Evolutionary conservation across 2,888 invertebrate species (phyloP).

Genomic region (Netelia fuscicornis): DNA sequence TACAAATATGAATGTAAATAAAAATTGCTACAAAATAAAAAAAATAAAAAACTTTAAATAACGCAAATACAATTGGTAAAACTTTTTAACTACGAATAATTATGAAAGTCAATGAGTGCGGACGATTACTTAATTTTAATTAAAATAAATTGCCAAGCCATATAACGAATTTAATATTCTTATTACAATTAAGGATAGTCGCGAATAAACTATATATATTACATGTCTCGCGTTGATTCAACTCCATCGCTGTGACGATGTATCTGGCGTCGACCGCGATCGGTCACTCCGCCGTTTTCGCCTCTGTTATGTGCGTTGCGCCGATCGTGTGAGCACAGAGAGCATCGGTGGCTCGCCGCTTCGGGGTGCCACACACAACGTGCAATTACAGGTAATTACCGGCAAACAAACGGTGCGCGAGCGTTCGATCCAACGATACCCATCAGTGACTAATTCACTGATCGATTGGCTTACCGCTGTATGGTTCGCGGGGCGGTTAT

Average conservation of each 20-base stretch:
- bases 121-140: too few species aligned
- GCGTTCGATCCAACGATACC: slow-evolving; percentile 54
- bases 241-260: background rate
- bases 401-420: slow-evolving; percentile 63
- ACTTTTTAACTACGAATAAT: too few species aligned
- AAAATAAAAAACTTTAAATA: too few species aligned
- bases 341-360: slow-evolving; percentile 46
- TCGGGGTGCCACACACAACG: slow-evolving; percentile 35
- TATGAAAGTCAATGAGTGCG: too few species aligned
- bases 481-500: slow-evolving; percentile 43
- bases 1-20: too few species aligned
- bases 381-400: slow-evolving; percentile 66
- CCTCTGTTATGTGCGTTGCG: background rate
- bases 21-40: too few species aligned
- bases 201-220: too few species aligned
- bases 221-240: too few species aligned
- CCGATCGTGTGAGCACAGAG: background rate
- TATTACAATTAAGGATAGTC: too few species aligned
- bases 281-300: slow-evolving; percentile 1
- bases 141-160: too few species aligned
- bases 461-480: slow-evolving; percentile 66
- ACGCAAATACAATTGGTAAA: too few species aligned
- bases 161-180: too few species aligned
- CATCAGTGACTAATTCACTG: slow-evolving; percentile 67
- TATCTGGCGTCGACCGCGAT: background rate